A percentile compares a stretch with the other conserved stretches of the same genome.
Evolutionary conservation across 2,797 vertebrate genomes (phyloP).

Genomic region (Gorsachius magnificus): DNA sequence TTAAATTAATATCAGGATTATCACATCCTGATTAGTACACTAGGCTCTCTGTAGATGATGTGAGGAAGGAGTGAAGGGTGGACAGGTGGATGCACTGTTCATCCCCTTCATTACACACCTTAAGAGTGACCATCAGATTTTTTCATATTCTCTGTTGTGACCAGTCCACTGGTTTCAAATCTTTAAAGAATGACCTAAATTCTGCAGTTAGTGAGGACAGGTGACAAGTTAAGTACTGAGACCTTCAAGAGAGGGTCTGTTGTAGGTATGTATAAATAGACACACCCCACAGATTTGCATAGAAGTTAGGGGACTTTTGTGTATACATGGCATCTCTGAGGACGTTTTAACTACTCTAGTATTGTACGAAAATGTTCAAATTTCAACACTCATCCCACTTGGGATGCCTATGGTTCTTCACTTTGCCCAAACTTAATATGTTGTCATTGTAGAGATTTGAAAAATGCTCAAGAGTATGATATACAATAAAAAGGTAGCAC

Average conservation of each 20-base stretch:
- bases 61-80: background rate
- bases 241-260: background rate
- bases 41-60: background rate
- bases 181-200: background rate
- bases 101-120: background rate
- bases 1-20: background rate
- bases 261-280: background rate
- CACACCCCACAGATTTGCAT: fast-evolving
- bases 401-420: background rate
- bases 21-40: background rate
- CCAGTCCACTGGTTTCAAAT: background rate
- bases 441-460: background rate
- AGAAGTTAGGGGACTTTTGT: background rate
- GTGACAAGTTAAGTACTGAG: background rate
- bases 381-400: background rate
- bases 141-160: background rate
- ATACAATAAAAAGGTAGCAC: background rate
- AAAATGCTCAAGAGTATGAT: background rate
- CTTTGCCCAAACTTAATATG: background rate
- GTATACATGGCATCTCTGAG: background rate
- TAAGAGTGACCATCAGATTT: background rate
- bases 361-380: background rate
- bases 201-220: background rate
- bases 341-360: background rate
- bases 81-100: background rate